Conservation (phyloP, 1,140 invertebrate genomes). For the Dermatophagoides farinae region DNA sequence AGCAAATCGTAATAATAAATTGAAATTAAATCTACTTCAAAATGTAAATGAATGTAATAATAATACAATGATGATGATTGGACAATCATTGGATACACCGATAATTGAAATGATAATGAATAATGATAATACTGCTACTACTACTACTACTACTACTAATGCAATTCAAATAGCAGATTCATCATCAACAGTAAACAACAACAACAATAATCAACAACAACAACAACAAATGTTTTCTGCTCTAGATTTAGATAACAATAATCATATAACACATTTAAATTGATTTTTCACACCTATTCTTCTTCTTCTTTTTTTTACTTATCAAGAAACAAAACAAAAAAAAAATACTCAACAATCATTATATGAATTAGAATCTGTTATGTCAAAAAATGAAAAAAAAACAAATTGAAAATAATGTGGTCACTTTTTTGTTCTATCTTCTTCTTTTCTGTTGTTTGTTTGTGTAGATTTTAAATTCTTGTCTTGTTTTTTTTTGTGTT, state of each 20-base stretch:
- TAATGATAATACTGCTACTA: not conserved
- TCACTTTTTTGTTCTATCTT: too few species aligned
- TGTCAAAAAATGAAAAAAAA: too few species aligned
- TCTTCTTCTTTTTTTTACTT: not conserved
- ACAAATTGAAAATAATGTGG: too few species aligned
- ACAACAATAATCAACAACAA: not conserved
- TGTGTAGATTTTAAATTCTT: too few species aligned
- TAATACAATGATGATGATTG: not conserved
- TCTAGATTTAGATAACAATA: not conserved
- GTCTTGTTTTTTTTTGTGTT: too few species aligned
- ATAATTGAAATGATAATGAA: not conserved
- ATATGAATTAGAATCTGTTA: not conserved
- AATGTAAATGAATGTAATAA: not conserved
- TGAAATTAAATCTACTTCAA: not conserved
- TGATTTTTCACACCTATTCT: too few species aligned
- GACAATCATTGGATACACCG: conserved; percentile 1
- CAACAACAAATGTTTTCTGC: not conserved
- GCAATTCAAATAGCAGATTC: too few species aligned
- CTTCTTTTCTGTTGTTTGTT: too few species aligned
- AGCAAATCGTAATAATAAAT: not conserved
- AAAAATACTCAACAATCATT: too few species aligned
- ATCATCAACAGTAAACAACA: not conserved
- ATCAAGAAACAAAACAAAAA: not conserved
- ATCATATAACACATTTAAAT: not conserved
- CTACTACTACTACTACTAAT: too few species aligned